Evolutionary conservation across 1,140 invertebrate species (phyloP).

Genomic region (Catajapyx aquilonaris): DNA sequence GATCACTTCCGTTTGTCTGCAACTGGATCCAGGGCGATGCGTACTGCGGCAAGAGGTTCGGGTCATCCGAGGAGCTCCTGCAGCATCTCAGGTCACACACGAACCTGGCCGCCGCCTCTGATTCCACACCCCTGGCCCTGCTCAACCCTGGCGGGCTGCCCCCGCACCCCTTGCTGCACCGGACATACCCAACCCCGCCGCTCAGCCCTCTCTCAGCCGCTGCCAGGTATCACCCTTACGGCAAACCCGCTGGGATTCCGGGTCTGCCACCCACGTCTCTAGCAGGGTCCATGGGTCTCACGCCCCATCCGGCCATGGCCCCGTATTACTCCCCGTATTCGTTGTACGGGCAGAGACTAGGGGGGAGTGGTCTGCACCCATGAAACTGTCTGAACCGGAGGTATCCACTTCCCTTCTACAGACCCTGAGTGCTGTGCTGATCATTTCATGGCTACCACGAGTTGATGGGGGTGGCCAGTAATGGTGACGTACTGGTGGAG

Average conservation of each 20-base stretch:
- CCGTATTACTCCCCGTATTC: slow-evolving; percentile 25
- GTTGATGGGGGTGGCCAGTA: too few relatives aligned
- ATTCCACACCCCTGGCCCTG: slow-evolving; percentile 20
- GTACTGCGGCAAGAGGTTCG: slow-evolving; percentile 36
- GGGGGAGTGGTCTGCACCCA: slow-evolving; percentile 9
- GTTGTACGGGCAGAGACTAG: slow-evolving; percentile 25
- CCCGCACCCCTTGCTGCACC: slow-evolving; percentile 38
- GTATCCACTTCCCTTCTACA: too few relatives aligned
- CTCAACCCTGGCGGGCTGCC: slow-evolving; percentile 24
- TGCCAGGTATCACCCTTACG: slow-evolving; percentile 29
- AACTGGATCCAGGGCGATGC: slow-evolving; percentile 33
- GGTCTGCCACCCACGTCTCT: slow-evolving; percentile 3
- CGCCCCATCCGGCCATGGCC: slow-evolving; percentile 16
- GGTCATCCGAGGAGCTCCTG: slow-evolving; percentile 32
- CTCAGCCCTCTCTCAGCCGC: slow-evolving; percentile 23
- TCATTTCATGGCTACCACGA: too few relatives aligned
- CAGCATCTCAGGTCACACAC: slow-evolving; percentile 36
- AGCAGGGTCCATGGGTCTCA: slow-evolving; percentile 5
- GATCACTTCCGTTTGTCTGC: slow-evolving; percentile 28
- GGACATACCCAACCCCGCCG: slow-evolving; percentile 30
- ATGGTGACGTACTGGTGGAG: too few relatives aligned
- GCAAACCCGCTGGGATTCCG: slow-evolving; percentile 13
- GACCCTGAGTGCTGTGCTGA: too few relatives aligned
- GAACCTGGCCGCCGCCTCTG: slow-evolving; percentile 12
- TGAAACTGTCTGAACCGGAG: too few relatives aligned